Evolutionary conservation across 2,113 vertebrate genomes (phyloP).

Genomic region (Sylvilagus bachmani): DNA sequence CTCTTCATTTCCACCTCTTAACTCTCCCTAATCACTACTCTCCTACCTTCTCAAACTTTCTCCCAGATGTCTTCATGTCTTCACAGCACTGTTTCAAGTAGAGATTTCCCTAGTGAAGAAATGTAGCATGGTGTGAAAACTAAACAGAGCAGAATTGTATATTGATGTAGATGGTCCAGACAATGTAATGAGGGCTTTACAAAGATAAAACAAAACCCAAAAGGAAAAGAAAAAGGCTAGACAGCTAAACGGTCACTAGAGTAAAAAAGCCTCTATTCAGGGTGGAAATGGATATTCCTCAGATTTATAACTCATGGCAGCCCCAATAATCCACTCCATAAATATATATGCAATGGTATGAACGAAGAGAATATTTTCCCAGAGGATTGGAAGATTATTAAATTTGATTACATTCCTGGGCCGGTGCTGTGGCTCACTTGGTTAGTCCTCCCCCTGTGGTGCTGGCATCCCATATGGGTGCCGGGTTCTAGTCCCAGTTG

Average conservation of each 20-base stretch:
- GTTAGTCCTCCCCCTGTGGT: too few species aligned
- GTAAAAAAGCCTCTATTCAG: neutral
- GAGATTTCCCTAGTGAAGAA: constrained; percentile 61
- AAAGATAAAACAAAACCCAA: neutral
- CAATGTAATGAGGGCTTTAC: neutral
- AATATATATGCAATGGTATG: neutral
- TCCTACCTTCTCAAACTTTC: neutral
- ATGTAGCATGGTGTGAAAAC: constrained; percentile 23
- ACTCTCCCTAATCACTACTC: constrained; percentile 44
- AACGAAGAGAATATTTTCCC: neutral
- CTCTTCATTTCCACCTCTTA: constrained; percentile 43
- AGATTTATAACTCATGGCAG: neutral
- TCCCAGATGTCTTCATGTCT: constrained; percentile 58
- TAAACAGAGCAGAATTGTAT: constrained; percentile 9
- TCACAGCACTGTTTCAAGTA: constrained; percentile 52
- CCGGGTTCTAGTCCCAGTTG: too few species aligned
- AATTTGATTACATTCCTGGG: neutral
- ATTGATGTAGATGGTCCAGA: constrained; percentile 15
- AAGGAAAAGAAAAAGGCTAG: neutral
- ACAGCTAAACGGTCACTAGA: neutral
- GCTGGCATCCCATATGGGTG: too few species aligned
- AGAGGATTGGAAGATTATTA: neutral
- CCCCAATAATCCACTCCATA: neutral
- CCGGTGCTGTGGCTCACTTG: too few species aligned
- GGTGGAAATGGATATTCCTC: neutral